Base-by-base conservation (phyloP, 2,113 vertebrate species). In the Syngnathus typhle region DNA sequence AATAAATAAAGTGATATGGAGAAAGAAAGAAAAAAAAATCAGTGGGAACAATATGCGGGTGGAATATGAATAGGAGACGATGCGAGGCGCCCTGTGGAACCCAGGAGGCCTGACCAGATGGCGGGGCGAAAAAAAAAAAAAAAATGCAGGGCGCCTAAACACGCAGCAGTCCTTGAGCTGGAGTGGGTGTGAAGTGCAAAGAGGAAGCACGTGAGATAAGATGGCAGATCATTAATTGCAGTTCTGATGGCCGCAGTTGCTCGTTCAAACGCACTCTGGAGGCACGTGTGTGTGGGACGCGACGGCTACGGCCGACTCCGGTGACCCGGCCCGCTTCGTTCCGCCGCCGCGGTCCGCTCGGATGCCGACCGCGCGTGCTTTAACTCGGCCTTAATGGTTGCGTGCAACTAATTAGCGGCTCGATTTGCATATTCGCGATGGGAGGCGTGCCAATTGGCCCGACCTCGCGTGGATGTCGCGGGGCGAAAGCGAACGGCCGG, bases 21-120 rank as follows among this genome's bases (percentile, higher is more conserved):
- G 19, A 21, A 52, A 52, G 27, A 55, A 55, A 55, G 27, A 23
- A 54, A 54, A 56, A 56, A 32, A 93, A 95, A 96, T 93, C 92
- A 92, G 91, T 93, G 93, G 93, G 94, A 94, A 96, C 94, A 97
- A 96, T 95, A 95, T 95, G 94, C 93, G 95, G 86, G 90, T 89
- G 90, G 94, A 96, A 96, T 96, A 95, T 94, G 95, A 95, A 95
- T 94, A 93, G 91, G 94, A 92, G 90, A 93, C 68, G 81, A 79
- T 78, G 62, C 92, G 92, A 91, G 92, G 92, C 89, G 91, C 91
- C 93, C 93, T 89, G 92, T 86, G 90, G 89, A 89, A 90, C 78
- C 91, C 92, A 92, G 77, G 75, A 85, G 73, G 75, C 78, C 94
- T 94, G 93, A 93, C 94, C 94, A 96, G 95, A 96, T 95, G 95